Evolutionary conservation across 1,140 invertebrate genomes (phyloP).

Genomic region (Aphelinus atriplicis): DNA sequence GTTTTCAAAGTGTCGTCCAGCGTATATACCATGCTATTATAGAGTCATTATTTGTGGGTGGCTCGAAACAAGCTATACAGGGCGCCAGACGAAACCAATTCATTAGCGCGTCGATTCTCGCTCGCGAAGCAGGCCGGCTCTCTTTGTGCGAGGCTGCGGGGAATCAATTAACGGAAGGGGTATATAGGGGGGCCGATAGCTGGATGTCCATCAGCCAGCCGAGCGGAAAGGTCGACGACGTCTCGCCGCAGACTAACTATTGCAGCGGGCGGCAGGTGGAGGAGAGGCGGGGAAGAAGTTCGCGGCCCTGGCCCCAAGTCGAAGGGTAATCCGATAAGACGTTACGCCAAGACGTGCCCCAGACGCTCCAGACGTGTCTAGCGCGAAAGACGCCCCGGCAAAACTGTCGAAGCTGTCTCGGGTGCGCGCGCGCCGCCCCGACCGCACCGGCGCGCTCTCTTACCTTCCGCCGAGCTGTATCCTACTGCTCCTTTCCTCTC

Average conservation of each 20-base stretch:
- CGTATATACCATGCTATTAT: too few relatives aligned
- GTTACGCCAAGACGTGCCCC: conserved; percentile 52
- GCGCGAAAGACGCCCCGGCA: conserved; percentile 20
- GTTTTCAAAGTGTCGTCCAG: too few relatives aligned
- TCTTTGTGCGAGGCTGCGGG: neutral
- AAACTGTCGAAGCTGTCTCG: conserved; percentile 43
- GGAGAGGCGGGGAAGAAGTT: too few relatives aligned
- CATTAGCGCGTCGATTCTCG: too few relatives aligned
- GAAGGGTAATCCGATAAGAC: conserved; percentile 61
- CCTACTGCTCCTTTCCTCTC: neutral
- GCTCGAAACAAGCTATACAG: too few relatives aligned
- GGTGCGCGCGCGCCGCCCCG: neutral
- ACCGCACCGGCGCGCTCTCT: neutral
- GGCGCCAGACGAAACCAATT: too few relatives aligned
- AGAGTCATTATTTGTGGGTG: too few relatives aligned
- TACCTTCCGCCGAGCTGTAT: conserved; percentile 1
- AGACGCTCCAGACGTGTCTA: conserved; percentile 29
- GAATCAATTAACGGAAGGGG: conserved; percentile 39
- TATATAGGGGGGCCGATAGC: conserved; percentile 11
- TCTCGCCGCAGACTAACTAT: conserved; percentile 58
- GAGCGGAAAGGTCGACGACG: conserved; percentile 37
- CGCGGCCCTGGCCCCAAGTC: conserved; percentile 36
- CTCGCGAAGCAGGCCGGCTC: too few relatives aligned
- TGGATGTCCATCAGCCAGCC: conserved; percentile 43
- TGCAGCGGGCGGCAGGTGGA: conserved; percentile 35